Evolutionary conservation across 1,140 invertebrate genomes (phyloP), one percentile per base, ranked within the genome.

Genomic region (Cotesia chilonis): DNA sequence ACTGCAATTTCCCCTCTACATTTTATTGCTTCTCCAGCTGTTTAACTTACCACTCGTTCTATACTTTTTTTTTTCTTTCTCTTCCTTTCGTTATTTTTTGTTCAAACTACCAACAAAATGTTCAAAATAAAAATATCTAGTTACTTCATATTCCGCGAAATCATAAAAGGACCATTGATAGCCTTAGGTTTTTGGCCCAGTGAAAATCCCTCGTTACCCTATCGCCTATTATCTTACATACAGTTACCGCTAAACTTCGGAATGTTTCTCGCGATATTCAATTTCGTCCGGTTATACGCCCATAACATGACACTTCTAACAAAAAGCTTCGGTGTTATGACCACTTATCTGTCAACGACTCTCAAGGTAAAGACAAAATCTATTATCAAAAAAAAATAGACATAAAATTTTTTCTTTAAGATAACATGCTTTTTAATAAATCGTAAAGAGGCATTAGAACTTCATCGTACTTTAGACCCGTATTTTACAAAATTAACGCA

Each of bases 201-300:
- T 52, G 28, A 20, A 4, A 52, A 64, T 4, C 9, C 69, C 20
- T 64, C 9, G 14, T n/a, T 51, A 10, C 52, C 52, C n/a, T 71
- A 71, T 65, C 47, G 59, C 52, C 4, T 51, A 10, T 20, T 71
- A 52, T 60, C 69, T 14, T 63, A 52, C 61, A 54, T 71, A 38
- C 47, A 37, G 10, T 9, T 71, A 52, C 28, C 28, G n/a, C 51
- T 63, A 4, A 71, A 61, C 17, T 54, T 61, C 28, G 9, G 12
- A 63, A 52, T 51, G 5, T 47, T 41, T 17, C 14, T 71, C 20
- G 20, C 41, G 6, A 61, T 71, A 4, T 55, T 71, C 9, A 41
- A 60, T 1, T 71, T 64, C 14, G 60, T 63, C 37, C 59, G 36
- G 17, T 57, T 61, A 7, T 47, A 52, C 60, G 51, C 64, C 36